Percentiles rank a stretch among this genome's conserved stretches.
Evolutionary conservation across 2,888 invertebrate genomes (phyloP).

Genomic region (Tenthredo scrophulariae): DNA sequence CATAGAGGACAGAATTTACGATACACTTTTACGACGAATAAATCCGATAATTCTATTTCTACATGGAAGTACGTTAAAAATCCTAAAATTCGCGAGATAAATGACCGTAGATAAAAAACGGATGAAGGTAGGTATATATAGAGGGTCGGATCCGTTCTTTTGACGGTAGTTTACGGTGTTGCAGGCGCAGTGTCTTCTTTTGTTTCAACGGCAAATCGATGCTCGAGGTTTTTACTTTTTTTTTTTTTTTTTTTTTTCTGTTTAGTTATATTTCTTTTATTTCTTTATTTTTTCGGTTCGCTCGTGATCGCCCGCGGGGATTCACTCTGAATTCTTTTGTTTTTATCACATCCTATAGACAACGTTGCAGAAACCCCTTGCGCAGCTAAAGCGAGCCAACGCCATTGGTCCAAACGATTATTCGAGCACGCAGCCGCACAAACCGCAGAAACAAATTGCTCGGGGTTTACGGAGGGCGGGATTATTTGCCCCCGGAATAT

Average conservation of each 20-base stretch:
- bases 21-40: background rate
- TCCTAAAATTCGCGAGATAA: slow-evolving; percentile 16
- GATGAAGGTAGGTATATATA: background rate
- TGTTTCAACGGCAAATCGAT: slow-evolving; percentile 55
- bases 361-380: slow-evolving; percentile 59
- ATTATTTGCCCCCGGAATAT: background rate
- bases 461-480: slow-evolving; percentile 7
- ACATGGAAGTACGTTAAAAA: background rate
- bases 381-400: slow-evolving; percentile 65
- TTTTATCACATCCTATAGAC: slow-evolving; percentile 63
- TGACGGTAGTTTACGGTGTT: slow-evolving; percentile 29
- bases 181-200: slow-evolving; percentile 53
- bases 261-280: slow-evolving; percentile 32
- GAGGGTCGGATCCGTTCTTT: slow-evolving; percentile 10
- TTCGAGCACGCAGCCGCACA: slow-evolving; percentile 75
- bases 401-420: slow-evolving; percentile 73
- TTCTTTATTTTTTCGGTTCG: slow-evolving; percentile 40
- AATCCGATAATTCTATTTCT: background rate
- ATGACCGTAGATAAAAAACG: background rate
- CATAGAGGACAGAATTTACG: background rate
- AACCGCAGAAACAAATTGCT: slow-evolving; percentile 48
- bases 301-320: slow-evolving; percentile 52
- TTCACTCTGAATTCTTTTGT: slow-evolving; percentile 71
- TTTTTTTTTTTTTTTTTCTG: slow-evolving; percentile 31
- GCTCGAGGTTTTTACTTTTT: slow-evolving; percentile 38